These are phyloP conservation scores for Tupaia chinensis DNA, from an alignment of 2,113 vertebrate species.

Conservation along the genomic window DNA sequence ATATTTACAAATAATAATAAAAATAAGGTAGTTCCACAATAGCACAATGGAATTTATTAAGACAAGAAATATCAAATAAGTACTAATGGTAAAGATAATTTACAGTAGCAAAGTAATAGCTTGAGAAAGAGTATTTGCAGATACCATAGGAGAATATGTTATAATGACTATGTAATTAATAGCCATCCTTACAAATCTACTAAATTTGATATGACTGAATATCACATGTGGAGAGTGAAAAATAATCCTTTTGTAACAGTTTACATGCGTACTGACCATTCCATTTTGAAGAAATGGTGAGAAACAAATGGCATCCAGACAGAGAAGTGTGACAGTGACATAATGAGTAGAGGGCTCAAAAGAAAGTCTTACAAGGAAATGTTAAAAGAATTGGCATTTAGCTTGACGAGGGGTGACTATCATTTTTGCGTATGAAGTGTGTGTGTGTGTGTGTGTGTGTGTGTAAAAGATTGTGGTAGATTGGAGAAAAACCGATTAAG, in stretches of 20 bases:
- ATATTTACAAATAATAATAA: background rate
- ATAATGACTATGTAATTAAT: background rate
- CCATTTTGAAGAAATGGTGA: conserved; percentile 7
- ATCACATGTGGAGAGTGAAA: background rate
- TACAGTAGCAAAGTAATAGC: background rate
- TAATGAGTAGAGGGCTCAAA: conserved; percentile 40
- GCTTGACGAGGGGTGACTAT: background rate
- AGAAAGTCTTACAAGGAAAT: conserved; percentile 16
- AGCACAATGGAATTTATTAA: background rate
- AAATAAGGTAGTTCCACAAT: background rate
- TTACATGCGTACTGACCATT: background rate
- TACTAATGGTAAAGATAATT: background rate
- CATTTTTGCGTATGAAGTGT: background rate
- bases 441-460: background rate
- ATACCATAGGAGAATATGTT: background rate
- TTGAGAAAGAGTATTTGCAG: background rate
- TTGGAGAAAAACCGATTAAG: background rate
- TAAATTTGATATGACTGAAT: background rate
- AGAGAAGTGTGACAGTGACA: conserved; percentile 10
- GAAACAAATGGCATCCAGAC: background rate
- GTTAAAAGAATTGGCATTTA: conserved; percentile 61
- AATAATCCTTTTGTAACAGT: background rate
- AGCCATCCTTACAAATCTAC: background rate
- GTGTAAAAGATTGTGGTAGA: background rate
- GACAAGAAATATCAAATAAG: background rate